phyloP scores from a whole-genome alignment of 2,888 invertebrate species.

The Heteromurus nitidus region DNA sequence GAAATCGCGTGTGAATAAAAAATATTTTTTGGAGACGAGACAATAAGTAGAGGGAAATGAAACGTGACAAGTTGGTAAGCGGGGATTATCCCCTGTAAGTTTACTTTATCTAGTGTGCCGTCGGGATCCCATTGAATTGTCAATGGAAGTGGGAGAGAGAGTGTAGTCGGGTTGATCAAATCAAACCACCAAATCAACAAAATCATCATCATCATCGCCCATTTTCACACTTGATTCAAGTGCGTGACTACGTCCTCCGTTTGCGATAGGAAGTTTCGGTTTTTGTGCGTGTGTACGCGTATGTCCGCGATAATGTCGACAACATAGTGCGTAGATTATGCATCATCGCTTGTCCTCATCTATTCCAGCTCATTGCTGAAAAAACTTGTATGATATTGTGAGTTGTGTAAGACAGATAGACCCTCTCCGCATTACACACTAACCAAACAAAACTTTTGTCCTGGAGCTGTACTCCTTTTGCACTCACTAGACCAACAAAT shows the following conservation, averaged over 20 bases:
- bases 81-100: slow-evolving; percentile 46
- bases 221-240: slow-evolving; percentile 56
- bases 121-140: slow-evolving; percentile 52
- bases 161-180: slow-evolving; percentile 47
- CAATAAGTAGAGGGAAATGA: background rate
- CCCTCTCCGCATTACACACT: no score
- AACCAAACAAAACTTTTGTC: slow-evolving; percentile 22
- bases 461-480: slow-evolving; percentile 18
- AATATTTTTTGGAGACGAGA: no score
- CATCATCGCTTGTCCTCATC: no score
- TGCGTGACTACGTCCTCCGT: no score
- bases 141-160: slow-evolving; percentile 37
- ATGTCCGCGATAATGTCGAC: no score
- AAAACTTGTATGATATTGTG: no score
- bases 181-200: slow-evolving; percentile 55
- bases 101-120: slow-evolving; percentile 34
- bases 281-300: slow-evolving; percentile 56
- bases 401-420: background rate
- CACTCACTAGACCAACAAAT: slow-evolving; percentile 42
- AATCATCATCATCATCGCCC: slow-evolving; percentile 26
- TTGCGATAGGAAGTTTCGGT: background rate
- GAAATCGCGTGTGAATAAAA: slow-evolving; percentile 19
- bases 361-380: no score
- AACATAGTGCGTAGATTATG: no score
- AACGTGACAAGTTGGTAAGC: background rate